Conservation (phyloP, 2,888 invertebrate species). For the Cheilosia pagana region DNA sequence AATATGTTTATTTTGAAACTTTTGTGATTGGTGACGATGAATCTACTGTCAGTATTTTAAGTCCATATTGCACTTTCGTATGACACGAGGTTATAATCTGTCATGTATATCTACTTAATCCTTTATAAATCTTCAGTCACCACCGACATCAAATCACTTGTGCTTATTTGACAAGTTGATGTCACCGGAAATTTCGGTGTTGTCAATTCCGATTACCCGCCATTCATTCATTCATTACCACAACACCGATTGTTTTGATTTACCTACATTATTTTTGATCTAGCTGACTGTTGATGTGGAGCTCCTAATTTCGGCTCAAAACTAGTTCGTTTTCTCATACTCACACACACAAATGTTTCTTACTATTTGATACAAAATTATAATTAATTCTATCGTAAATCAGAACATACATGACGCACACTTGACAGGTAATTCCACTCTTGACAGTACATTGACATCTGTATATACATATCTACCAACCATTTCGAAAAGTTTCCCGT, state of each 20-base stretch:
- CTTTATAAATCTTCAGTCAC: no score
- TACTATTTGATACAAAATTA: slow-evolving; percentile 3
- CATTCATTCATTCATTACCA: neutral
- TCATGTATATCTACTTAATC: no score
- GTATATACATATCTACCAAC: neutral
- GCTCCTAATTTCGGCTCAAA: neutral
- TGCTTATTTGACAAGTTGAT: no score
- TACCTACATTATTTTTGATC: neutral
- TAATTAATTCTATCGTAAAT: slow-evolving; percentile 16
- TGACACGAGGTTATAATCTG: no score
- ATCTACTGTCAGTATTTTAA: no score
- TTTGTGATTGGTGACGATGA: no score
- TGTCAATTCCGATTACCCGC: no score
- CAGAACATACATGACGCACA: neutral
- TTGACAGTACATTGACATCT: slow-evolving; percentile 35
- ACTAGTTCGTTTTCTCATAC: neutral
- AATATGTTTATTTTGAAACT: no score
- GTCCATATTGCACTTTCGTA: no score
- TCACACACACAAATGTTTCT: neutral
- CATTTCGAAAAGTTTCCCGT: slow-evolving; percentile 7
- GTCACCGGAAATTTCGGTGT: no score
- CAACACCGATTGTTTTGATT: neutral
- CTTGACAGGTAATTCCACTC: slow-evolving; percentile 12
- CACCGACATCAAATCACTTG: no score
- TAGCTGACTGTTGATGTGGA: neutral